Base-by-base conservation (phyloP, 2,797 vertebrate species). In the Malurus splendens region DNA sequence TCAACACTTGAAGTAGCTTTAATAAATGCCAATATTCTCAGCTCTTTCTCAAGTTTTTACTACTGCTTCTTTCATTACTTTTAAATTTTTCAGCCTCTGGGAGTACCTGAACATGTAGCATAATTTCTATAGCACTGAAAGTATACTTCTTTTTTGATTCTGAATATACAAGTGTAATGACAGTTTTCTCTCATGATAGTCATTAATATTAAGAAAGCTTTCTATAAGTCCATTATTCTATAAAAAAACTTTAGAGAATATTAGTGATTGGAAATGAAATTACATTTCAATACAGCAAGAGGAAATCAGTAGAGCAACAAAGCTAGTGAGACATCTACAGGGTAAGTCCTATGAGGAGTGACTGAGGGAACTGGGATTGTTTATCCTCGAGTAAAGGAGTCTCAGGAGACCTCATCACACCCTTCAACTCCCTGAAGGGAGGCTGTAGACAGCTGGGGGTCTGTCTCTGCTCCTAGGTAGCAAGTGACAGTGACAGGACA, bases 251-350 rank as follows among this genome's bases (percentile, higher is more conserved):
- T 50, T 56, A 61, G 32, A 52, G 15, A 62, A 72, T 44, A 32
- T 52, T 73, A 77, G 6, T 25, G 57, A n/a, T 18, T 48, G 32
- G 20, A 88, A 80, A 73, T 41, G 12, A 72, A 80, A 77, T 78
- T 15, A 72, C 64, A 83, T 65, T 74, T 87, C 56, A 78, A 23
- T 62, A 38, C 36, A 77, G 20, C 20, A 76, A 45, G 66, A 83
- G 9, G 27, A 85, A 57, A 23, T 60, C 18, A 48, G 32, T n/a
- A 52, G 27, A 52, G 10, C 12, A 51, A 25, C 12, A 47, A 74
- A 74, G 22, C 16, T 47, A 18, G 18, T 45, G 44, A 62, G n/a
- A 6, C 22, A 3, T 48, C 36, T 14, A 16, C 14, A 51, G 30
- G 14, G 22, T 20, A 32, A 41, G 5, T 36, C 50, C 17, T 62